Evolutionary conservation across 2,888 invertebrate species (phyloP), one percentile per base, ranked within the genome.

Genomic region (Oscheius myriophilus): DNA sequence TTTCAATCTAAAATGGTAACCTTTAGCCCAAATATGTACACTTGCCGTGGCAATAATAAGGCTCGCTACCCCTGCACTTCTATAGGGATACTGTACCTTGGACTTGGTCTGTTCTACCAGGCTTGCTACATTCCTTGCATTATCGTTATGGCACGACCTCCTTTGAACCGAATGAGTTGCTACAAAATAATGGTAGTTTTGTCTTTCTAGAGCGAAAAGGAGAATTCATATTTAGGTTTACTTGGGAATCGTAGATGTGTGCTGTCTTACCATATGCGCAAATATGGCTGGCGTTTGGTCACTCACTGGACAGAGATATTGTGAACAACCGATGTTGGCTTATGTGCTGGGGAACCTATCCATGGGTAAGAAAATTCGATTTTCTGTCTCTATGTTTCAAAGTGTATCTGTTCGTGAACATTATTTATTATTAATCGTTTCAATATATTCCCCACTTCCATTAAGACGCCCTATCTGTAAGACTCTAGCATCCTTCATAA

Each of bases 261-360:
- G 54, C 46, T 72, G 72, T 59, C 67, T 75, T 7, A 57, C 65
- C 39, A 66, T 75, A 51, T 75, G 75, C 41, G 75, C 75, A 0
- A 72, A 72, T 33, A 57, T 75, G 43, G 75, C 75, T 23, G 75
- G 75, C 25, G 41, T 75, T 26, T 72, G 71, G 51, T 75, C 75
- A 1, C 70, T 75, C 33, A 21, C 57, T 9, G 75, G 75, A 9
- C 57, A 71, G 11, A 67, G 67, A 62, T 72, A 67, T n/a, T 75
- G 75, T 51, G 67, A 65, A 41, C 45, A 66, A 9, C 72, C 72
- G 9, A 53, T 23, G 23, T 70, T 70, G 42, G 70, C 75, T 2
- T 72, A 58, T 43, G 39, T 63, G n/a, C 61, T 70, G 12, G 75
- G 75, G 33, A 68, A 68, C 45, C 11, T 75, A 12, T 51, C 59